Evolutionary conservation across 1,140 invertebrate species (phyloP).

Genomic region (Drosophila setifemur): DNA sequence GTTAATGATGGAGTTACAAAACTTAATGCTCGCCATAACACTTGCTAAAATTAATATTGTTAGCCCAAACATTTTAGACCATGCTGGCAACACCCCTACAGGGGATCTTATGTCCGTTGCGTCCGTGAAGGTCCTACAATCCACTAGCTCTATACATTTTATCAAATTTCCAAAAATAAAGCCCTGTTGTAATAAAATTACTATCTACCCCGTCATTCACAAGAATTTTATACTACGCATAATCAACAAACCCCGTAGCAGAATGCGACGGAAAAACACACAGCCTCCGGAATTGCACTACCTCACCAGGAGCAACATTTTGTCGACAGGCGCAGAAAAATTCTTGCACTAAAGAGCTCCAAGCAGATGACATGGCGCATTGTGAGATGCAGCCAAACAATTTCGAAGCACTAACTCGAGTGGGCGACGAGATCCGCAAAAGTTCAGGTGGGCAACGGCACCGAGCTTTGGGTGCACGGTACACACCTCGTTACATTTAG

Average conservation of each 20-base stretch:
- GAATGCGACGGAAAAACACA: neutral
- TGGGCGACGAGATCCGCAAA: slow-evolving; percentile 8
- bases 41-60: slow-evolving; percentile 16
- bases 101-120: neutral
- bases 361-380: slow-evolving; percentile 7
- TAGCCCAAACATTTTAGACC: slow-evolving; percentile 31
- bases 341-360: slow-evolving; percentile 26
- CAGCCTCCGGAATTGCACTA: neutral
- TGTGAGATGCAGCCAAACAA: slow-evolving; percentile 19
- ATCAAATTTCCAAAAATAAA: too few species aligned
- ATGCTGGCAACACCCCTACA: slow-evolving; percentile 16
- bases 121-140: neutral
- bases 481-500: slow-evolving; percentile 7
- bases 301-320: neutral
- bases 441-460: slow-evolving; percentile 9
- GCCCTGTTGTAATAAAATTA: neutral
- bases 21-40: slow-evolving; percentile 23
- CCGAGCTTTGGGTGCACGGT: neutral
- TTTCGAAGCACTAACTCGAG: neutral
- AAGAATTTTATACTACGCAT: neutral
- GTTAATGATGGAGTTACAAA: slow-evolving; percentile 8
- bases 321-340: neutral
- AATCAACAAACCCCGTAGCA: neutral
- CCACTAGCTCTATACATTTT: neutral
- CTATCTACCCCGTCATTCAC: neutral